Percentiles rank a stretch among this genome's conserved stretches.
phyloP scores from a whole-genome alignment of 2,113 vertebrate genomes.

The Trematomus loennbergii region DNA sequence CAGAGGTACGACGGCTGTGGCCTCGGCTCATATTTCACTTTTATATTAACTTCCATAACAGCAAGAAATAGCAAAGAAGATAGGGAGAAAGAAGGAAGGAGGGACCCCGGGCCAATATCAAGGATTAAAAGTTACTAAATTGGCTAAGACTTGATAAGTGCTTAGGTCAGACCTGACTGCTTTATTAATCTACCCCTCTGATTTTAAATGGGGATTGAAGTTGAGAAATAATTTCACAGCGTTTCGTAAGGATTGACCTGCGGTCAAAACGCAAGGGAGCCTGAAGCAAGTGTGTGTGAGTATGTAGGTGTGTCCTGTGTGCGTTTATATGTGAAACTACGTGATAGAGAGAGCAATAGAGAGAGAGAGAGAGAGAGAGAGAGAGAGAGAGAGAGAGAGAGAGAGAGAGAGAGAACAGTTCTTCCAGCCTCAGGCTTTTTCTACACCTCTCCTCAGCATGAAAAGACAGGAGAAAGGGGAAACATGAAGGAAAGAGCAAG shows the following conservation, averaged over 20 bases:
- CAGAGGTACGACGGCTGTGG: background rate
- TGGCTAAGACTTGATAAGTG: slow-evolving; percentile 35
- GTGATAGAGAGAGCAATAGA: background rate
- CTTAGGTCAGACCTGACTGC: slow-evolving; percentile 28
- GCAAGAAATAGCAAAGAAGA: background rate
- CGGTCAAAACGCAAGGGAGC: slow-evolving; percentile 52
- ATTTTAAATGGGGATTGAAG: slow-evolving; percentile 54
- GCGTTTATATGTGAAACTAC: background rate
- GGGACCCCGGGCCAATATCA: background rate
- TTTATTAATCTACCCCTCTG: slow-evolving; percentile 44
- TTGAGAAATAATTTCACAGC: slow-evolving; percentile 71
- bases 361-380: background rate
- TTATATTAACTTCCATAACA: slow-evolving; percentile 21
- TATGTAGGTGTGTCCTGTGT: slow-evolving; percentile 4
- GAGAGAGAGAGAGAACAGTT: slow-evolving; percentile 18
- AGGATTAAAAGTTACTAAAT: slow-evolving; percentile 48
- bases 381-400: slow-evolving; percentile 9
- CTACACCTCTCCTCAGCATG: slow-evolving; percentile 29
- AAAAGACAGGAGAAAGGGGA: slow-evolving; percentile 4
- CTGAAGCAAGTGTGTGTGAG: slow-evolving; percentile 23
- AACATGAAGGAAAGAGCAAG: slow-evolving; percentile 9
- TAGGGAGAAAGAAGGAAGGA: background rate
- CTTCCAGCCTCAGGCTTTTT: slow-evolving; percentile 54
- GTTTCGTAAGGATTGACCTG: slow-evolving; percentile 77
- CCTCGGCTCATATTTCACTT: slow-evolving; percentile 3